Percentiles rank a stretch among this genome's conserved stretches.
Conservation (phyloP, 2,113 vertebrate genomes). For the Notiomystis cincta region DNA sequence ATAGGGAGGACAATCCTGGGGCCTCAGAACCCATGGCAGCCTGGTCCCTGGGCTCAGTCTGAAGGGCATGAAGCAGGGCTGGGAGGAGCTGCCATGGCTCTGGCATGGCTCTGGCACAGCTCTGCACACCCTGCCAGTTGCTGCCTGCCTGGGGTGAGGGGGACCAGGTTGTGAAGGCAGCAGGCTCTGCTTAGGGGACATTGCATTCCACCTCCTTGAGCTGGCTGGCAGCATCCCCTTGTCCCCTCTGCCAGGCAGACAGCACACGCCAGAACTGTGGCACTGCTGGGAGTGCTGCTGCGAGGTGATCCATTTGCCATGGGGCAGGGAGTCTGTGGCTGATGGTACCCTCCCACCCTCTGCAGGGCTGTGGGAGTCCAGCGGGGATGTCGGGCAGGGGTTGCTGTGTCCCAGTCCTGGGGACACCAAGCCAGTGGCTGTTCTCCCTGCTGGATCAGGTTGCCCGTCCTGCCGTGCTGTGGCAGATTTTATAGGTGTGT, state of each 20-base stretch:
- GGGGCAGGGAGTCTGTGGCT: not conserved
- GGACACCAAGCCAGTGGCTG: rapidly evolving
- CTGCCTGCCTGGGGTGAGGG: not conserved
- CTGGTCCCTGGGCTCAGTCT: rapidly evolving
- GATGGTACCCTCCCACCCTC: not conserved
- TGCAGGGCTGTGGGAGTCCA: not conserved
- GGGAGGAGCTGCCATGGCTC: not conserved
- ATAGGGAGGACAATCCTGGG: not conserved
- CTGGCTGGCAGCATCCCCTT: not conserved
- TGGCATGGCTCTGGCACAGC: not conserved
- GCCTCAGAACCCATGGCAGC: not conserved
- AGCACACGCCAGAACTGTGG: not conserved
- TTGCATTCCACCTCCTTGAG: not conserved
- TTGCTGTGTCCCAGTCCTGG: not conserved
- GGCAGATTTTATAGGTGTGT: slow-evolving; percentile 60
- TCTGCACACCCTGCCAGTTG: not conserved
- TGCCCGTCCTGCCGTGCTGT: not conserved
- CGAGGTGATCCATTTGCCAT: not conserved
- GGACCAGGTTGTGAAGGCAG: not conserved
- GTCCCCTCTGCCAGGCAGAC: not conserved
- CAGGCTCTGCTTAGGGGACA: not conserved
- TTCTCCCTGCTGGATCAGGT: not conserved
- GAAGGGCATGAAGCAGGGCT: not conserved
- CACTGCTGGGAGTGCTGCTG: not conserved
- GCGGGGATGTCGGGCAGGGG: rapidly evolving